These are phyloP conservation scores for Slavum lentiscoides DNA, from an alignment of 2,888 invertebrate genomes.

Conservation along the genomic window DNA sequence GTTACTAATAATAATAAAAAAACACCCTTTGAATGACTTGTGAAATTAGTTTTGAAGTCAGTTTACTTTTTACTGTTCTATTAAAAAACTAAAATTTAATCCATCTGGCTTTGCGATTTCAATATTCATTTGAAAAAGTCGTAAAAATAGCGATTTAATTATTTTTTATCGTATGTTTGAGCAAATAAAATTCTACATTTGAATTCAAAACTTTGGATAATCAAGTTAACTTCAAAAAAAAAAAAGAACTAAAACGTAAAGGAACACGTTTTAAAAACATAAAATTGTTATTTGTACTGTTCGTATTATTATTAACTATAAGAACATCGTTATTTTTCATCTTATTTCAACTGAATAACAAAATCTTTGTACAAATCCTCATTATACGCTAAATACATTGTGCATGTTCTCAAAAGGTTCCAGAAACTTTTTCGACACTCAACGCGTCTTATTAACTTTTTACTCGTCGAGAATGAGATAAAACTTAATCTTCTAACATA, in stretches of 20 bases:
- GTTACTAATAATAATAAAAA: background rate
- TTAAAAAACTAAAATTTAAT: background rate
- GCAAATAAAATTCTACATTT: background rate
- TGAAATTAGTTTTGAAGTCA: constrained; percentile 11
- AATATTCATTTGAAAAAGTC: constrained; percentile 2
- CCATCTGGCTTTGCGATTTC: background rate
- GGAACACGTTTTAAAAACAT: background rate
- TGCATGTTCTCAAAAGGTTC: too few species aligned
- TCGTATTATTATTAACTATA: background rate
- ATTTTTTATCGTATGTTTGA: constrained; percentile 11
- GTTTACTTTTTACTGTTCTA: background rate
- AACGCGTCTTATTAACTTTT: too few species aligned
- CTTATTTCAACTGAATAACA: background rate
- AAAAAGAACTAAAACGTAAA: background rate
- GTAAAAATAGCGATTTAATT: constrained; percentile 11
- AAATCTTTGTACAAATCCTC: too few species aligned
- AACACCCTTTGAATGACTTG: background rate
- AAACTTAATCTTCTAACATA: too few species aligned
- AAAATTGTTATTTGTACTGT: background rate
- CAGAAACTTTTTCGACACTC: too few species aligned
- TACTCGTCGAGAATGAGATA: too few species aligned
- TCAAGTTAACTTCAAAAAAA: background rate
- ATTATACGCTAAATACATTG: too few species aligned
- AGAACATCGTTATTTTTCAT: background rate
- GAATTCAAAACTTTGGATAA: background rate